phyloP scores from a whole-genome alignment of 2,888 invertebrate species.

The Cyclophora albipunctata region DNA sequence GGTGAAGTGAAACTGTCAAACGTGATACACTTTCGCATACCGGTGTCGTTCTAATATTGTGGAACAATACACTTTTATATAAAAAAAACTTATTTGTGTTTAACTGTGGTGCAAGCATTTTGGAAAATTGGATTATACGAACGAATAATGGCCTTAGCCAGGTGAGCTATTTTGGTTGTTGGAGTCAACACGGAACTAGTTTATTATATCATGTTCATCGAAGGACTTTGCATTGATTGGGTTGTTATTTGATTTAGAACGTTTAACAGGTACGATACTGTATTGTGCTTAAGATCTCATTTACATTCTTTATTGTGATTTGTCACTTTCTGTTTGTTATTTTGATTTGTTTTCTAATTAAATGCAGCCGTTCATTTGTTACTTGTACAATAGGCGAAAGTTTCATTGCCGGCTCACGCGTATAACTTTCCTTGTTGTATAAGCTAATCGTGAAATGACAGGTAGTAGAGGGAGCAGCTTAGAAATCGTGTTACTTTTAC shows the following conservation, averaged over 20 bases:
- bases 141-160: slow-evolving; percentile 75
- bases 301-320: slow-evolving; percentile 1
- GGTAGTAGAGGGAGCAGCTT: slow-evolving; percentile 61
- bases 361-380: slow-evolving; percentile 9
- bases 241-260: slow-evolving; percentile 44
- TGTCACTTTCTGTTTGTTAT: not conserved
- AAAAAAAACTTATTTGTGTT: slow-evolving; percentile 50
- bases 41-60: slow-evolving; percentile 45
- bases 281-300: slow-evolving; percentile 8
- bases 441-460: slow-evolving; percentile 62
- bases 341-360: not conserved
- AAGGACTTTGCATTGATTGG: slow-evolving; percentile 55
- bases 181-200: slow-evolving; percentile 72
- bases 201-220: slow-evolving; percentile 64
- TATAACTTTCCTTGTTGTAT: slow-evolving; percentile 74
- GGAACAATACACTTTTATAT: slow-evolving; percentile 37
- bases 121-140: slow-evolving; percentile 74
- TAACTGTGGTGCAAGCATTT: slow-evolving; percentile 59
- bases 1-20: slow-evolving; percentile 75
- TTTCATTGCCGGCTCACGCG: slow-evolving; percentile 60
- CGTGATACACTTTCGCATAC: slow-evolving; percentile 64
- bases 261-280: slow-evolving; percentile 34
- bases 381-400: slow-evolving; percentile 67
- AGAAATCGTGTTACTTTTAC: slow-evolving; percentile 67
- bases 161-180: slow-evolving; percentile 74